Conservation (phyloP, 2,113 vertebrate genomes). For the Coregonus clupeaformis region DNA sequence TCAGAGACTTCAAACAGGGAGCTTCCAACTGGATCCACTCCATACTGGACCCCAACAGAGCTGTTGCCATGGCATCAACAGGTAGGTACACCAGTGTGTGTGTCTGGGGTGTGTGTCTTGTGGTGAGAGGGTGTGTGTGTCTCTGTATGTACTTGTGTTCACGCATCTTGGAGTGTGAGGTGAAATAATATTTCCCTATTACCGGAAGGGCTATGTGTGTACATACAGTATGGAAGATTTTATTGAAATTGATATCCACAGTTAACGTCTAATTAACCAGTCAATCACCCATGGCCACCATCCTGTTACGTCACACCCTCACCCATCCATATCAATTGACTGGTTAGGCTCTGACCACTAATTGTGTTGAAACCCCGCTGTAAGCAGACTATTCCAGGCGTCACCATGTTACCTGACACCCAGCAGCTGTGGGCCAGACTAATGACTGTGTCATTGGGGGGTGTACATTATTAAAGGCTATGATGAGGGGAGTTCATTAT, state of each 20-base stretch:
- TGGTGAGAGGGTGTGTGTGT: slow-evolving; percentile 2
- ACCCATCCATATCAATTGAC: slow-evolving; percentile 46
- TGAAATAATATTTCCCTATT: not conserved
- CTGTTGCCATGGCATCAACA: slow-evolving; percentile 36
- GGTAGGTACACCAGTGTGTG: slow-evolving; percentile 32
- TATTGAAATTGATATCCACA: slow-evolving; percentile 32
- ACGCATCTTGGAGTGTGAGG: slow-evolving; percentile 12
- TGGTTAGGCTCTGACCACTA: slow-evolving; percentile 51
- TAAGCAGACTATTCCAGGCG: slow-evolving; percentile 51
- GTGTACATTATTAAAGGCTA: slow-evolving; percentile 57
- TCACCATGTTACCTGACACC: slow-evolving; percentile 45
- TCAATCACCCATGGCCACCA: slow-evolving; percentile 41
- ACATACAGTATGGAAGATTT: slow-evolving; percentile 31
- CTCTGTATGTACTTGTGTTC: slow-evolving; percentile 7
- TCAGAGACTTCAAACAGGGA: slow-evolving; percentile 79
- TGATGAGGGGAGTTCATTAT: slow-evolving; percentile 54
- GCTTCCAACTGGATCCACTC: slow-evolving; percentile 88
- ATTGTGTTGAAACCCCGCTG: slow-evolving; percentile 34
- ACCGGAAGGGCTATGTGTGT: slow-evolving; percentile 3
- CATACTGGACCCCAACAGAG: slow-evolving; percentile 74
- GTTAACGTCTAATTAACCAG: slow-evolving; percentile 33
- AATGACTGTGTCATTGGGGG: not conserved
- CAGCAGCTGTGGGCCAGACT: slow-evolving; percentile 34
- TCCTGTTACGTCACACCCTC: slow-evolving; percentile 29
- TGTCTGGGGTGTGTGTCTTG: not conserved